These are phyloP conservation scores for Acanthurus tractus DNA, from an alignment of 2,797 vertebrate genomes.

Conservation along the genomic window DNA sequence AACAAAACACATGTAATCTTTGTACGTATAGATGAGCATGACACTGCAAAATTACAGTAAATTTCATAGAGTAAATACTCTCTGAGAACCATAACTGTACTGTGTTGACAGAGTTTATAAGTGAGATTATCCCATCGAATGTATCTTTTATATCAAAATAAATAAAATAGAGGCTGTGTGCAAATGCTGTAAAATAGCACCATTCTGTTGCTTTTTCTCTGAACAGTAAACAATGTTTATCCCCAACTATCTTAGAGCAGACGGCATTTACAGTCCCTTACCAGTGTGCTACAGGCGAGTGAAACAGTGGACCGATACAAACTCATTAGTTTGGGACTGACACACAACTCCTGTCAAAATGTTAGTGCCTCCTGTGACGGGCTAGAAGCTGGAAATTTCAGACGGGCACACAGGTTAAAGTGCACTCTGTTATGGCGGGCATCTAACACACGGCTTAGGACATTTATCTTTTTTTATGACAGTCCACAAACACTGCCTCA, in stretches of 20 bases:
- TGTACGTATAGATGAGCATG: not conserved
- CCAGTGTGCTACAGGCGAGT: conserved; percentile 39
- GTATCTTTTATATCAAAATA: not conserved
- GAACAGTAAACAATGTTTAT: conserved; percentile 19
- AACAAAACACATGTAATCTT: not conserved
- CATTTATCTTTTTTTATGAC: conserved; percentile 82
- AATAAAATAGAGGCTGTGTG: conserved; percentile 3
- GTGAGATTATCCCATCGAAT: not conserved
- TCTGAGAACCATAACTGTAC: not conserved
- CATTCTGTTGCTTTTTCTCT: conserved; percentile 1
- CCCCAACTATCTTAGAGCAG: conserved; percentile 33
- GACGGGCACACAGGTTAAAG: conserved; percentile 71
- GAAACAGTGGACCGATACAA: conserved; percentile 65
- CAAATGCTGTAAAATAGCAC: not conserved
- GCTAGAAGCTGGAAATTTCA: conserved; percentile 72
- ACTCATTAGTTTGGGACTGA: conserved; percentile 74
- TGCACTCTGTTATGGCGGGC: conserved; percentile 68
- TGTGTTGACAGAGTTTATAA: too few relatives aligned
- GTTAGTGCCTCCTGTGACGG: conserved; percentile 72
- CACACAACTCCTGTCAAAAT: conserved; percentile 80
- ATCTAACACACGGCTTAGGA: conserved; percentile 56
- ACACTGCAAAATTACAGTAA: not conserved
- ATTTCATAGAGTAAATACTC: not conserved
- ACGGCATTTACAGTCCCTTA: conserved; percentile 62
- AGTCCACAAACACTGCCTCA: conserved; percentile 28